phyloP scores from a whole-genome alignment of 2,113 vertebrate genomes.

The Pavo muticus region DNA sequence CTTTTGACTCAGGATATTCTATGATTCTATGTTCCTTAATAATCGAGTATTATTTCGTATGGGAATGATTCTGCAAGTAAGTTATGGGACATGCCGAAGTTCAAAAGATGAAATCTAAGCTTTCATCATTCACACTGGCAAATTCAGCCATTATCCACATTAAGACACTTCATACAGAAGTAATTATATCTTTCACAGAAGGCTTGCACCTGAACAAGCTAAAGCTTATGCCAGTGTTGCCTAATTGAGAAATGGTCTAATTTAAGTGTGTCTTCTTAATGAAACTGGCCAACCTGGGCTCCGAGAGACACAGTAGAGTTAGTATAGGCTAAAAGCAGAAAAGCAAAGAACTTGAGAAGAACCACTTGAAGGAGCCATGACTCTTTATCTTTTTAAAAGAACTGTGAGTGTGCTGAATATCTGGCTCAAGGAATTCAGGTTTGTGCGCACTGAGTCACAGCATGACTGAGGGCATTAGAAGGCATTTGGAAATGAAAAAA shows the following conservation, averaged over 20 bases:
- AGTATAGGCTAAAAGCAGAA: not conserved
- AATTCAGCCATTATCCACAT: not conserved
- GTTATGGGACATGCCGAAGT: fast-evolving
- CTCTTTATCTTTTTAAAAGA: not conserved
- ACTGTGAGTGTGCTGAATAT: fast-evolving
- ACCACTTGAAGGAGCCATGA: not conserved
- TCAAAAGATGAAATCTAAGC: not conserved
- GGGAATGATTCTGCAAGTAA: not conserved
- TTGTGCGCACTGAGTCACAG: fast-evolving
- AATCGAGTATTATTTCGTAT: not conserved
- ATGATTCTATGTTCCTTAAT: not conserved
- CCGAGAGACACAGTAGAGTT: no score
- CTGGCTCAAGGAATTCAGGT: not conserved
- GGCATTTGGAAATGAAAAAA: not conserved
- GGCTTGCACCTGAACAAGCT: not conserved
- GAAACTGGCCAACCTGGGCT: not conserved
- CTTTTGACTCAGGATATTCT: not conserved
- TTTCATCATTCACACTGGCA: fast-evolving
- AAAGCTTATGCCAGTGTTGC: not conserved
- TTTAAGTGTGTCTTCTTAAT: not conserved
- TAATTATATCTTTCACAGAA: not conserved
- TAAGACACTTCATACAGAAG: not conserved
- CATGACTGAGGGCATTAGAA: fast-evolving
- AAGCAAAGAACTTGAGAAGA: not conserved
- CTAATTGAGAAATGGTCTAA: not conserved